These are phyloP conservation scores for Turdus rufiventris DNA, from an alignment of 2,113 vertebrate species.

Conservation along the genomic window DNA sequence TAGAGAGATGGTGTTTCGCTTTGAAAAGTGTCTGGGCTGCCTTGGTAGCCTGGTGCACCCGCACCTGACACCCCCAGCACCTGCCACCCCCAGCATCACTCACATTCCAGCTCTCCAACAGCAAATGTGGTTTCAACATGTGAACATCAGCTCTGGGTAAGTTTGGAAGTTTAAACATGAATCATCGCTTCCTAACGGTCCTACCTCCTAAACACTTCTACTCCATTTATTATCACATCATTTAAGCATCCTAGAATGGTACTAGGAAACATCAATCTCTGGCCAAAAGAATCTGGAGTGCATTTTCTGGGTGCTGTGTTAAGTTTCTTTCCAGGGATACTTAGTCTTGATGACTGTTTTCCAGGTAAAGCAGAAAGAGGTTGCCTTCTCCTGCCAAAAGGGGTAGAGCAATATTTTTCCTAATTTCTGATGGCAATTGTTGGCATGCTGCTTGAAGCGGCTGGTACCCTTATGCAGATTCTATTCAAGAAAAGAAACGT, in stretches of 20 bases:
- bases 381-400: background rate
- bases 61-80: background rate
- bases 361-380: background rate
- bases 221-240: background rate
- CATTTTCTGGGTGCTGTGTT: background rate
- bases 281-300: background rate
- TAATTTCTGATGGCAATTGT: background rate
- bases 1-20: background rate
- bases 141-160: background rate
- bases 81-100: rapidly evolving
- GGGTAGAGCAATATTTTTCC: background rate
- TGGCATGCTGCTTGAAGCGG: background rate
- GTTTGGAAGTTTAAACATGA: background rate
- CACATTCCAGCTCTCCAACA: background rate
- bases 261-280: background rate
- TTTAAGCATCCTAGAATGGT: background rate
- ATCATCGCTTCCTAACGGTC: background rate
- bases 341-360: background rate
- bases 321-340: background rate
- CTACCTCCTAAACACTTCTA: background rate
- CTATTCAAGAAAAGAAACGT: background rate
- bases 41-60: background rate
- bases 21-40: background rate
- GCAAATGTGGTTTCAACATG: rapidly evolving
- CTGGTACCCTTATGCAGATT: background rate